A percentile compares a stretch with the other conserved stretches of the same genome.
phyloP scores from a whole-genome alignment of 2,888 invertebrate genomes.

The Theretra japonica region DNA sequence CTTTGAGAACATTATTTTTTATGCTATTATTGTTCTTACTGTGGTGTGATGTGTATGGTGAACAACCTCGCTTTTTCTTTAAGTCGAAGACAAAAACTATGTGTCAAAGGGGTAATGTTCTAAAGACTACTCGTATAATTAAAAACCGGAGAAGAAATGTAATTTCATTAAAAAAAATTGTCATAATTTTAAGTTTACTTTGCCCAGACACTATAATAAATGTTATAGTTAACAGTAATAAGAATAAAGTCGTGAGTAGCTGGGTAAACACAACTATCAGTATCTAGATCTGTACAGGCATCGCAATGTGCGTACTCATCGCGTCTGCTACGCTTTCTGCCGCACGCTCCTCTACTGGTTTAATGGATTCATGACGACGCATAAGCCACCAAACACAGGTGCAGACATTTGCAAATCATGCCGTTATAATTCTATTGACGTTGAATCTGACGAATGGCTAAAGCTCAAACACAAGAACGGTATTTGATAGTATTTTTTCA shows the following conservation, averaged over 20 bases:
- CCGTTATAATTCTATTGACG: no score
- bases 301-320: slow-evolving; percentile 14
- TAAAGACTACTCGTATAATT: no score
- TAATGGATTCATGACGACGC: not conserved
- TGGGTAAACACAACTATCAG: slow-evolving; percentile 6
- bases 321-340: slow-evolving; percentile 22
- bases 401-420: no score
- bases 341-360: not conserved
- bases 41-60: no score
- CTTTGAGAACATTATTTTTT: not conserved
- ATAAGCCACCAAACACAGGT: not conserved
- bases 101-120: no score
- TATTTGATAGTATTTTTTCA: no score
- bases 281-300: slow-evolving; percentile 11
- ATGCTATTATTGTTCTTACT: not conserved
- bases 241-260: not conserved
- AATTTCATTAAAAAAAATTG: no score
- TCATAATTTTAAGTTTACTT: not conserved
- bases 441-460: no score
- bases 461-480: no score
- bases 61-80: no score
- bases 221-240: not conserved
- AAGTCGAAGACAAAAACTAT: no score
- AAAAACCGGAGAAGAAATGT: no score
- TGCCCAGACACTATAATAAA: not conserved